These are phyloP conservation scores for Myotis daubentonii DNA, from an alignment of 2,797 vertebrate species.

Conservation along the genomic window DNA sequence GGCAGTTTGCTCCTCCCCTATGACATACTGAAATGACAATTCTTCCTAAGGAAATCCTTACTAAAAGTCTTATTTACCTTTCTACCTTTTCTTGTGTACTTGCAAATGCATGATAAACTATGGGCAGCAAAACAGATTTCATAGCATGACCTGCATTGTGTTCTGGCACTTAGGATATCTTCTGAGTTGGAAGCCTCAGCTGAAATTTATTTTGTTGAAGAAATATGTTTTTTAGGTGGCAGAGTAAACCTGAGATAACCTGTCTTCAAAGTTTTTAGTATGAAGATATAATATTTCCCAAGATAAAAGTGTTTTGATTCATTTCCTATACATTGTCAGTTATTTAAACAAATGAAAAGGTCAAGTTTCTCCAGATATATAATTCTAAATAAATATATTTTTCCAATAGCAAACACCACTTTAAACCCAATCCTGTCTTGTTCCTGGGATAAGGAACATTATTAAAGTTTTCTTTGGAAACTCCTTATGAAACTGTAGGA, in stretches of 20 bases:
- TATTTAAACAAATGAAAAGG: constrained; percentile 49
- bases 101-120: neutral
- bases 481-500: neutral
- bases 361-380: neutral
- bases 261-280: constrained; percentile 38
- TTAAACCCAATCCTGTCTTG: constrained; percentile 28
- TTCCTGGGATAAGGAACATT: neutral
- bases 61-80: neutral
- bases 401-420: neutral
- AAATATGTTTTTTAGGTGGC: neutral
- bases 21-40: neutral
- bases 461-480: neutral
- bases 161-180: neutral
- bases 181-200: neutral
- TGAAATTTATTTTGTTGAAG: constrained; percentile 32
- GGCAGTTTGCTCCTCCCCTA: neutral
- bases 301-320: constrained; percentile 32
- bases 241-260: neutral
- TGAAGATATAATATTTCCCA: constrained; percentile 28
- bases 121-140: neutral
- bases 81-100: neutral
- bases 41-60: neutral
- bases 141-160: neutral
- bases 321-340: neutral
- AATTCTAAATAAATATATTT: constrained; percentile 38